phyloP scores from a whole-genome alignment of 2,113 vertebrate genomes.

The Pomatorhinus ruficollis region DNA sequence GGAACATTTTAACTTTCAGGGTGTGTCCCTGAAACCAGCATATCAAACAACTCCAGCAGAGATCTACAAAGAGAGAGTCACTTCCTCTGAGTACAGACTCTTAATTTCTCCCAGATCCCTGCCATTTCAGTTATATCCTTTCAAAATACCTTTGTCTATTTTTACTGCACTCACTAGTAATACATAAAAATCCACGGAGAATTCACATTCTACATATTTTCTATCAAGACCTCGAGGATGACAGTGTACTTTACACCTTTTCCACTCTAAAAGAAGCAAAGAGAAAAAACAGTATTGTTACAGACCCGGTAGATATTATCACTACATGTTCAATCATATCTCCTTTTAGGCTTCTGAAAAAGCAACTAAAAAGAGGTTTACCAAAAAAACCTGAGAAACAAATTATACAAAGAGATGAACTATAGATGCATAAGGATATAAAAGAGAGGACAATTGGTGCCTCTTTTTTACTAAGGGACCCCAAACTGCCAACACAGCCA shows the following conservation, averaged over 20 bases:
- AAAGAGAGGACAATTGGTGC: background rate
- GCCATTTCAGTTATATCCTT: background rate
- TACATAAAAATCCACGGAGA: background rate
- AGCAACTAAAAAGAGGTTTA: background rate
- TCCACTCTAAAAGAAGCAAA: background rate
- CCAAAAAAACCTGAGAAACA: background rate
- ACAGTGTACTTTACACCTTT: background rate
- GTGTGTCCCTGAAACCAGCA: background rate
- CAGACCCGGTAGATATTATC: background rate
- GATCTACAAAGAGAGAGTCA: background rate
- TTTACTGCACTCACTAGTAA: background rate
- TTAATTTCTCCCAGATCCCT: background rate
- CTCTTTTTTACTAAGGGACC: background rate
- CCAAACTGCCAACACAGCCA: background rate
- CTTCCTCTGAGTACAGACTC: background rate
- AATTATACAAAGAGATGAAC: background rate
- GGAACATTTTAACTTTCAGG: background rate
- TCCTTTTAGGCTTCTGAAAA: background rate
- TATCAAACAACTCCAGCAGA: background rate
- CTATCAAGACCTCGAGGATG: background rate
- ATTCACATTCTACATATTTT: background rate
- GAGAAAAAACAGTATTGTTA: background rate
- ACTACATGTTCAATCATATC: background rate
- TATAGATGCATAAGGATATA: background rate
- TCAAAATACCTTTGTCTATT: background rate